A percentile compares a stretch with the other conserved stretches of the same genome.
phyloP scores from a whole-genome alignment of 2,113 vertebrate species.

The Leucopsar rothschildi region DNA sequence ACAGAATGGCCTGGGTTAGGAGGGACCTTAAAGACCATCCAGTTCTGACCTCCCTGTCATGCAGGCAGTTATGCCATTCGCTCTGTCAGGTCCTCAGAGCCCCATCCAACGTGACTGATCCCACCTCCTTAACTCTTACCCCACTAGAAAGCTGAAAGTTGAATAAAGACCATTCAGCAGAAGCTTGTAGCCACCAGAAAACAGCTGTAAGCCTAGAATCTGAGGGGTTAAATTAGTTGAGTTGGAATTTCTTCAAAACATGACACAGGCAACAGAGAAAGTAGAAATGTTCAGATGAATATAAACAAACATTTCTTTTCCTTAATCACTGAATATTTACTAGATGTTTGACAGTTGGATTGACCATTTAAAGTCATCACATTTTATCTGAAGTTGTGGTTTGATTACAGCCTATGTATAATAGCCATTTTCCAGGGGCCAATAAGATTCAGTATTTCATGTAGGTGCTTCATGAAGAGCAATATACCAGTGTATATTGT shows the following conservation, averaged over 20 bases:
- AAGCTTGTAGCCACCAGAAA: not conserved
- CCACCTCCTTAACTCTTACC: not conserved
- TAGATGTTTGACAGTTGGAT: not conserved
- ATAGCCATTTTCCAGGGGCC: not conserved
- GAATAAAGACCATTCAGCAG: not conserved
- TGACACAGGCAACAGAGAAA: not conserved
- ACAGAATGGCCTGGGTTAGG: not conserved
- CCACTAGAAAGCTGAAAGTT: not conserved
- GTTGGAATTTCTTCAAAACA: not conserved
- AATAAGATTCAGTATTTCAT: not conserved
- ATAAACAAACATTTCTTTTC: not conserved
- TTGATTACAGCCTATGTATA: slow-evolving; percentile 18
- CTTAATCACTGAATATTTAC: not conserved
- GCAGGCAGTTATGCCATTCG: not conserved
- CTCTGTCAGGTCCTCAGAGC: not conserved
- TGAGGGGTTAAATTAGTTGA: not conserved
- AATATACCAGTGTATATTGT: not conserved
- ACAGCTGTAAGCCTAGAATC: not conserved
- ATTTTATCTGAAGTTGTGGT: not conserved
- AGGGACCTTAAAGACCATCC: not conserved
- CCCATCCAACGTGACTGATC: not conserved
- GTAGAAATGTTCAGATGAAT: not conserved
- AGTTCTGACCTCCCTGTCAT: not conserved
- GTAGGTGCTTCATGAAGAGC: not conserved
- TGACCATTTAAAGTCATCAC: slow-evolving; percentile 11